Percentiles rank a stretch among this genome's conserved stretches.
Conservation (phyloP, 2,113 vertebrate genomes). For the Sphaerodactylus townsendi region DNA sequence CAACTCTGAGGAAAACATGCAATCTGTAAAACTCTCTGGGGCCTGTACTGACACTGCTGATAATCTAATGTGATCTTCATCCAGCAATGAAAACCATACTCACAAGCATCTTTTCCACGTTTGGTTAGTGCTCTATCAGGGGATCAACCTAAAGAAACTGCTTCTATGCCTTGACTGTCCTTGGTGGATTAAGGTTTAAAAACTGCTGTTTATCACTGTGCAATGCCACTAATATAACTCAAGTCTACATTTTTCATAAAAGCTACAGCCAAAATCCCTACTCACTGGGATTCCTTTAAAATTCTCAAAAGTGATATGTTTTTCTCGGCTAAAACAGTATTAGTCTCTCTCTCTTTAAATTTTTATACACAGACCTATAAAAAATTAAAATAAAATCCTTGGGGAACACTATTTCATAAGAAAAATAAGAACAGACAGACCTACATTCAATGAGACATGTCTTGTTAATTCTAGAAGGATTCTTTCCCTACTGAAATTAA, state of each 20-base stretch:
- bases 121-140: neutral
- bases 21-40: neutral
- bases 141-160: neutral
- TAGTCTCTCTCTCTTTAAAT: constrained; percentile 36
- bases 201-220: neutral
- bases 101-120: neutral
- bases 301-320: constrained; percentile 49
- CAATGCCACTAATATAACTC: neutral
- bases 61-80: neutral
- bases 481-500: constrained; percentile 49
- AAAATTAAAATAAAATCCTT: constrained; percentile 55
- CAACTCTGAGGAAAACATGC: neutral
- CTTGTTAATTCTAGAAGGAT: constrained; percentile 54
- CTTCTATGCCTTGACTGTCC: neutral
- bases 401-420: constrained; percentile 54
- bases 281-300: constrained; percentile 34
- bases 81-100: neutral
- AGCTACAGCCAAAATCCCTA: constrained; percentile 2
- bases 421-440: constrained; percentile 45
- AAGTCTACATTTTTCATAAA: constrained; percentile 14
- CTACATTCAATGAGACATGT: constrained; percentile 41
- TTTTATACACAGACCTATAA: constrained; percentile 62
- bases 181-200: neutral
- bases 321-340: constrained; percentile 44
- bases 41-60: neutral